Evolutionary conservation across 2,113 vertebrate species (phyloP).

Genomic region (Psilopogon haemacephalus): DNA sequence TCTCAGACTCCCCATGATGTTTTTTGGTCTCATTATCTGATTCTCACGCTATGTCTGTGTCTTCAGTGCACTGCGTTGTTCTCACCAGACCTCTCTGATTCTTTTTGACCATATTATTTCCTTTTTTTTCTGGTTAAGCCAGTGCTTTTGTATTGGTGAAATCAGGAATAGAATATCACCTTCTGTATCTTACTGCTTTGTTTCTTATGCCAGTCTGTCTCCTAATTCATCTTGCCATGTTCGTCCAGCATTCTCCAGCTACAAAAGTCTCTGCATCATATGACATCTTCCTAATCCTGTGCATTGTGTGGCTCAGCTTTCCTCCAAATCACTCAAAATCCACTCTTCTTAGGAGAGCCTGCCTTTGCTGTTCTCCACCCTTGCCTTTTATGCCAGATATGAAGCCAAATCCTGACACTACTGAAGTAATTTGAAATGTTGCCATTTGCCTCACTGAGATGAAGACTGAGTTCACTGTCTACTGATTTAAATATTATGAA

Average conservation of each 20-base stretch:
- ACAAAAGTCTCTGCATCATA: background rate
- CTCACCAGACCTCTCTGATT: background rate
- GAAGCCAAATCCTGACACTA: constrained; percentile 6
- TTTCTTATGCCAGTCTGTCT: background rate
- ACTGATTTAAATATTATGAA: constrained; percentile 40
- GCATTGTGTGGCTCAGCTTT: background rate
- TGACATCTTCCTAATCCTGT: background rate
- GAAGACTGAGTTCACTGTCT: constrained; percentile 36
- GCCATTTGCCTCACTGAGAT: background rate
- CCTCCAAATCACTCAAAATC: constrained; percentile 25
- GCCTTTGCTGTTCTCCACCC: constrained; percentile 3
- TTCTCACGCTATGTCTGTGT: background rate
- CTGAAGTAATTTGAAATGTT: constrained; percentile 23
- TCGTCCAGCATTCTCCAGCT: background rate
- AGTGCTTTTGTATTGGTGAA: background rate
- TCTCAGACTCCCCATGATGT: background rate
- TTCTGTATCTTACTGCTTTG: background rate
- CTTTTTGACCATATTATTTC: background rate
- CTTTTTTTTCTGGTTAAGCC: background rate
- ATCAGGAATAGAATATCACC: background rate
- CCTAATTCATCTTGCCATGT: background rate
- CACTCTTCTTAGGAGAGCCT: background rate
- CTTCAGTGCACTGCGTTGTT: background rate
- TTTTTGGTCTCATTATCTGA: background rate
- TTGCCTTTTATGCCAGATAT: background rate